Evolutionary conservation across 2,797 vertebrate species (phyloP).

Genomic region (Sus cebifrons): DNA sequence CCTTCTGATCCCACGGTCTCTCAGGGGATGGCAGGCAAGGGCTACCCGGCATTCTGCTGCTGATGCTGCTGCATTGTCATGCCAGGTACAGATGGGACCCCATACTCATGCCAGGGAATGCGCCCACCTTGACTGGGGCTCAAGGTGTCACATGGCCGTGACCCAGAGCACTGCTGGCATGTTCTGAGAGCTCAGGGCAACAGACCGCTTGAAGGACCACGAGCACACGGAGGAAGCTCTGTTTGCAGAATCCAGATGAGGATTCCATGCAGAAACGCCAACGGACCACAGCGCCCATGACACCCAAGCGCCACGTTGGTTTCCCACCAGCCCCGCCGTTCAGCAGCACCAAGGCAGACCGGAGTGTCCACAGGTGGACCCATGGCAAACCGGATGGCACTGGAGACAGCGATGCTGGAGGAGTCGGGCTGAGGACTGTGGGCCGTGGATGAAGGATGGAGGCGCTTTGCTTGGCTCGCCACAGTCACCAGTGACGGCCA

Average conservation of each 20-base stretch:
- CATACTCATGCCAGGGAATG: fast-evolving
- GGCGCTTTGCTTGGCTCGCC: neutral
- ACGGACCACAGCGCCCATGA: neutral
- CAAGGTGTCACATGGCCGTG: fast-evolving
- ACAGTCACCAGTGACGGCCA: slow-evolving; percentile 63
- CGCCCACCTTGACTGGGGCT: too few relatives aligned
- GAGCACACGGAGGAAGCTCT: fast-evolving
- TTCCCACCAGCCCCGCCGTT: too few relatives aligned
- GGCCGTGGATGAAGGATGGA: neutral
- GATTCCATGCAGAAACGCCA: neutral
- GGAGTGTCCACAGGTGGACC: too few relatives aligned
- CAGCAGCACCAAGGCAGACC: too few relatives aligned
- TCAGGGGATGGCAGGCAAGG: neutral
- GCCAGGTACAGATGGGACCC: fast-evolving
- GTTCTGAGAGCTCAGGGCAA: too few relatives aligned
- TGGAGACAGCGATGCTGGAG: neutral
- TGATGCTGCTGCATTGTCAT: too few relatives aligned
- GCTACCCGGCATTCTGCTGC: fast-evolving
- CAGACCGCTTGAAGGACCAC: fast-evolving
- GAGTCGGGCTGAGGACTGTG: neutral
- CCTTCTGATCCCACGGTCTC: neutral
- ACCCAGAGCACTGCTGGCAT: too few relatives aligned
- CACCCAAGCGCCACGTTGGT: fast-evolving
- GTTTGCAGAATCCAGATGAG: too few relatives aligned
- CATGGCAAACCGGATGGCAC: fast-evolving